Evolutionary conservation across 2,797 vertebrate genomes (phyloP).

Genomic region (Catamblyrhynchus diadema): DNA sequence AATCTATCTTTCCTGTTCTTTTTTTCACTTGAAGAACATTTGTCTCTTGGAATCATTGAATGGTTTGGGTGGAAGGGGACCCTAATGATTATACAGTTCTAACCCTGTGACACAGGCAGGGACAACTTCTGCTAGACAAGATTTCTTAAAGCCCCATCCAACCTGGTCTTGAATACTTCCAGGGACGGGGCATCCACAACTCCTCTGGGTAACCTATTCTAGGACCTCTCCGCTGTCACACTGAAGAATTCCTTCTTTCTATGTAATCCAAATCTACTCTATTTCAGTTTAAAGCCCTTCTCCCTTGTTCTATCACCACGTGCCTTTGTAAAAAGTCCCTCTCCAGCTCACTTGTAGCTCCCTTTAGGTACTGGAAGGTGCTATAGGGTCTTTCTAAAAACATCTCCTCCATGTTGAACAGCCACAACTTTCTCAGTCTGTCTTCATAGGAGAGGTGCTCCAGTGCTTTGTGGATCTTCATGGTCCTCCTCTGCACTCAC

Average conservation of each 20-base stretch:
- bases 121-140: background rate
- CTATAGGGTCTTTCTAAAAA: background rate
- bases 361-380: background rate
- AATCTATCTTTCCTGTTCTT: background rate
- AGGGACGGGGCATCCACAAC: background rate
- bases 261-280: background rate
- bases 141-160: background rate
- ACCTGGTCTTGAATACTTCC: background rate
- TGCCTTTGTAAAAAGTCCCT: background rate
- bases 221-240: background rate
- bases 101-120: background rate
- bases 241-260: background rate
- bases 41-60: background rate
- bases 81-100: background rate
- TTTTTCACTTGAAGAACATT: background rate
- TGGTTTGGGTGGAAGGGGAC: background rate
- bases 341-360: background rate
- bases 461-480: background rate
- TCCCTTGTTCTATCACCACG: accelerated
- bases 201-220: background rate
- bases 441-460: background rate
- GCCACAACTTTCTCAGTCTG: background rate
- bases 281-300: background rate
- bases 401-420: background rate
- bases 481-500: background rate